Conservation (phyloP, 37 sponge, comb jelly and placozoan genomes). For the Tethya wilhelma region DNA sequence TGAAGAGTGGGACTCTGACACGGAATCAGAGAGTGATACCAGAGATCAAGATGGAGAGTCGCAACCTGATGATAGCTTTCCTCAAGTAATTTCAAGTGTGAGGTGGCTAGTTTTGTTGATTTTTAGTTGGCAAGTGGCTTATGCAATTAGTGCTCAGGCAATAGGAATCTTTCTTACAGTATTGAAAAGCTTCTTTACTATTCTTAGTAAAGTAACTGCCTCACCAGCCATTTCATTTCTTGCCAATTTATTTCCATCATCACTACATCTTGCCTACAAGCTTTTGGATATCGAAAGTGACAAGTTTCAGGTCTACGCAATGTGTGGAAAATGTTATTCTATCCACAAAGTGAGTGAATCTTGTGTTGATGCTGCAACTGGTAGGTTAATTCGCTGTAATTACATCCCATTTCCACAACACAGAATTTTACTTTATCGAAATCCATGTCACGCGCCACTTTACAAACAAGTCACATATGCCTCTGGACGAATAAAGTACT, state of each 20-base stretch:
- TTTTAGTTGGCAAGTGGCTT: background rate
- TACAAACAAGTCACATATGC: background rate
- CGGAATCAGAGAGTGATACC: background rate
- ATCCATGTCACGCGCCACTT: background rate
- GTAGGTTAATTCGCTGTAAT: background rate
- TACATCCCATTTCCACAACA: background rate
- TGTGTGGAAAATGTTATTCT: background rate
- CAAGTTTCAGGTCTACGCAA: background rate
- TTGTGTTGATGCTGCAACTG: background rate
- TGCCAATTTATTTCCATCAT: background rate
- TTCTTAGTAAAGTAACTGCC: background rate
- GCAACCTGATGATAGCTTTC: background rate
- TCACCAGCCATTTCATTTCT: background rate
- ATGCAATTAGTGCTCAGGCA: background rate
- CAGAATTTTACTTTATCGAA: background rate
- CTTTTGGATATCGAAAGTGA: background rate
- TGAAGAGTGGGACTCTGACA: background rate
- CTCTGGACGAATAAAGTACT: background rate
- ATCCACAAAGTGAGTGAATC: background rate
- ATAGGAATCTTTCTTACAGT: background rate
- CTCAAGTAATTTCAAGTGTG: background rate
- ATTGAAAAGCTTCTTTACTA: background rate
- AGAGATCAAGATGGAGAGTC: no score
- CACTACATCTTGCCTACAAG: background rate
- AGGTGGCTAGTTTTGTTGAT: background rate